Conservation (phyloP, 2,888 invertebrate genomes). For the Epinotia nisella region DNA sequence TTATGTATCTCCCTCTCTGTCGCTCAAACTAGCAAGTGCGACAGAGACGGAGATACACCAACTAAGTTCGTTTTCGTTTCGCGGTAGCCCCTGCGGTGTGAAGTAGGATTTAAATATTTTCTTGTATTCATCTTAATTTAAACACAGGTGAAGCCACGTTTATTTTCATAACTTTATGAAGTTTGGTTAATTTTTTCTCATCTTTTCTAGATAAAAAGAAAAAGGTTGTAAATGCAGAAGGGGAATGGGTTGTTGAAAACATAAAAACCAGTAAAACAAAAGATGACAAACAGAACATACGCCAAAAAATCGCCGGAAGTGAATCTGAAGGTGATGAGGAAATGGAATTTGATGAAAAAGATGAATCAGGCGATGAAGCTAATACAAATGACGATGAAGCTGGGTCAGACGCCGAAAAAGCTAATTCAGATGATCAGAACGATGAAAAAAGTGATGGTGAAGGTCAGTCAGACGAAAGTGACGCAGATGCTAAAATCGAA, state of each 20-base stretch:
- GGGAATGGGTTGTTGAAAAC: conserved; percentile 70
- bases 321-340: conserved; percentile 47
- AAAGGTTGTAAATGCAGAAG: conserved; percentile 61
- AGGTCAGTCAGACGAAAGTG: conserved; percentile 32
- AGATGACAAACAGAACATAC: conserved; percentile 47
- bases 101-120: too few species aligned
- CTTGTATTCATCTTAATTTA: neutral
- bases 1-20: too few species aligned
- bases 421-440: conserved; percentile 39
- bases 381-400: conserved; percentile 41
- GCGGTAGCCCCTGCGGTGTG: too few species aligned
- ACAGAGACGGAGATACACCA: too few species aligned
- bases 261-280: conserved; percentile 47
- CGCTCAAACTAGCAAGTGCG: too few species aligned
- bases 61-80: too few species aligned
- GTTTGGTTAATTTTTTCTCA: neutral
- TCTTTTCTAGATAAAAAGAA: conserved; percentile 45
- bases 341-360: conserved; percentile 43
- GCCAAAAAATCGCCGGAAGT: conserved; percentile 27
- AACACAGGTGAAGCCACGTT: too few species aligned
- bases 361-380: conserved; percentile 37
- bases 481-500: conserved; percentile 38
- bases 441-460: conserved; percentile 29
- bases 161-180: too few species aligned
- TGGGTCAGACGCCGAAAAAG: conserved; percentile 35